Conservation (phyloP, 2,113 vertebrate genomes). For the Mionectes macconnelli region DNA sequence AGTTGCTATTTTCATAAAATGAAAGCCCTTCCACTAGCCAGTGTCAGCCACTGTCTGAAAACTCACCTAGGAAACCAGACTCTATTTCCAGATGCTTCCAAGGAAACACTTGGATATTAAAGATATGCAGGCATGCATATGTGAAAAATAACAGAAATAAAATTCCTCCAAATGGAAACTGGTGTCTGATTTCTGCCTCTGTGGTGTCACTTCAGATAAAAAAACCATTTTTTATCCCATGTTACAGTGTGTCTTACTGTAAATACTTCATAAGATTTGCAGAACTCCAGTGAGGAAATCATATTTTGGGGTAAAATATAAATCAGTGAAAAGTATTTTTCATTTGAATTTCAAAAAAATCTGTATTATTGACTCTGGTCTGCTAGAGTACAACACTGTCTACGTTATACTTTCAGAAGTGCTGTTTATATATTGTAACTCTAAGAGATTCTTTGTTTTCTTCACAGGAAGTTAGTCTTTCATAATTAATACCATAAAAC, state of each 20-base stretch:
- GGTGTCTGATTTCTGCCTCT: neutral
- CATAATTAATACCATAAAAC: constrained; percentile 9
- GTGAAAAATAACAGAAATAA: neutral
- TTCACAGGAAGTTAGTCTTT: constrained; percentile 25
- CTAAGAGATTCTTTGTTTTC: neutral
- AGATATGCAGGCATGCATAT: neutral
- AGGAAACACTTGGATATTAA: neutral
- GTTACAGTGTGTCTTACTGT: neutral
- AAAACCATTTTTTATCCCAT: neutral
- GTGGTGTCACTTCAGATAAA: neutral
- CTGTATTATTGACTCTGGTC: neutral
- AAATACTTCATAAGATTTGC: neutral
- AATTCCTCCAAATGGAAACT: neutral
- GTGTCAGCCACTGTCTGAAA: neutral
- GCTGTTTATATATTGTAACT: constrained; percentile 17
- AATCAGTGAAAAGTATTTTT: constrained; percentile 15
- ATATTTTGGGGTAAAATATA: neutral
- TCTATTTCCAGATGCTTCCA: neutral
- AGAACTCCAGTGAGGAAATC: neutral
- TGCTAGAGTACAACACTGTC: neutral
- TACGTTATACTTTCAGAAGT: constrained; percentile 6
- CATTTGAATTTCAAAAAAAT: constrained; percentile 4
- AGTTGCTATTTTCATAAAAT: neutral
- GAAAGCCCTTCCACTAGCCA: neutral
- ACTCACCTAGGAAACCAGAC: neutral